Evolutionary conservation across 2,113 vertebrate genomes (phyloP).

Genomic region (Leptobrachium ailaonicum): DNA sequence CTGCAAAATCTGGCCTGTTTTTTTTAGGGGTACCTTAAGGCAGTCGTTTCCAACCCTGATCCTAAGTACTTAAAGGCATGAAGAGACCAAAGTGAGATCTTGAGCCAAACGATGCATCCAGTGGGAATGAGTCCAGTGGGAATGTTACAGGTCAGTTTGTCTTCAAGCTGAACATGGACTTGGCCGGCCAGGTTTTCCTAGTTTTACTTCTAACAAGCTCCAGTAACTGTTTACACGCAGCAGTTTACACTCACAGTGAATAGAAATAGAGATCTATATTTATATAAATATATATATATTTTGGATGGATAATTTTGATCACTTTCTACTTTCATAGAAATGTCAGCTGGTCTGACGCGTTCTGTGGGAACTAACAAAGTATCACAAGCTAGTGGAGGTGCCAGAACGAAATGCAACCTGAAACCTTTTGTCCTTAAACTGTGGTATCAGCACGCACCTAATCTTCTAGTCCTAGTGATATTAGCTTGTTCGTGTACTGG

Average conservation of each 20-base stretch:
- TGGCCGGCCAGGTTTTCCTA: slow-evolving; percentile 23
- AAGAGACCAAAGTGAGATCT: too few species aligned
- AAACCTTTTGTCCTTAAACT: background rate
- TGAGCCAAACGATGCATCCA: too few species aligned
- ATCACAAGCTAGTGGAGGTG: slow-evolving; percentile 23
- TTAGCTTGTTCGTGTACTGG: background rate
- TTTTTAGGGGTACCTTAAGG: too few species aligned
- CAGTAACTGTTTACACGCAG: slow-evolving; percentile 31
- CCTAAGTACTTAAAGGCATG: too few species aligned
- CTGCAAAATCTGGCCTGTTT: too few species aligned
- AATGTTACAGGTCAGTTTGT: too few species aligned
- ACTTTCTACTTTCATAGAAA: slow-evolving; percentile 18
- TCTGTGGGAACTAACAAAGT: slow-evolving; percentile 28
- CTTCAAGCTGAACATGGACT: background rate
- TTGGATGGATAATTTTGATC: slow-evolving; percentile 42
- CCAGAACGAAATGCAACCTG: background rate
- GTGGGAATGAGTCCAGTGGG: too few species aligned
- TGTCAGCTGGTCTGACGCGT: slow-evolving; percentile 39
- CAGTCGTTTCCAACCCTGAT: too few species aligned
- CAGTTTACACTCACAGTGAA: slow-evolving; percentile 43
- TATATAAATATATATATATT: slow-evolving; percentile 44
- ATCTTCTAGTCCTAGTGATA: background rate
- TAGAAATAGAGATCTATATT: slow-evolving; percentile 40
- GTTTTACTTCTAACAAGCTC: background rate
- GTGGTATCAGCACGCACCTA: slow-evolving; percentile 3